phyloP scores from a whole-genome alignment of 1,140 invertebrate species.

The Eurosta solidaginis region DNA sequence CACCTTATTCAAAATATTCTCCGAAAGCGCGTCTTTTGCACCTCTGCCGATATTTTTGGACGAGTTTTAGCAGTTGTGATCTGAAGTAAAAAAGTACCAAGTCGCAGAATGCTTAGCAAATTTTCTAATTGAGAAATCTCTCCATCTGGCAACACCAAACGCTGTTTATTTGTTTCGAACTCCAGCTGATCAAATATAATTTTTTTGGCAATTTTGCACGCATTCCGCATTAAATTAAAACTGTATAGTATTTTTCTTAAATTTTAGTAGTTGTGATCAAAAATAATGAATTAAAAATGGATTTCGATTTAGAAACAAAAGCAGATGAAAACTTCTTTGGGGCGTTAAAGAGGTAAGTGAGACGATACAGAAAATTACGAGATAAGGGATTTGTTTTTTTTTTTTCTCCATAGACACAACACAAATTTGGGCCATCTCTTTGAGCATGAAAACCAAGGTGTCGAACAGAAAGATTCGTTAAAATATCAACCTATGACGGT shows the following conservation, averaged over 20 bases:
- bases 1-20: too few relatives aligned
- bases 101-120: too few relatives aligned
- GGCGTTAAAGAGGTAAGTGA: constrained; percentile 15
- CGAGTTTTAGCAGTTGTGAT: too few relatives aligned
- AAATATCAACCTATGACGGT: constrained; percentile 31
- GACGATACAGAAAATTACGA: neutral
- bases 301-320: constrained; percentile 22
- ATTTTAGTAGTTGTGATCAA: neutral
- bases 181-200: neutral
- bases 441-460: neutral
- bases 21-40: too few relatives aligned
- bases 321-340: constrained; percentile 33
- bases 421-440: constrained; percentile 31
- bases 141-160: neutral
- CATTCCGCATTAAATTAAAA: neutral
- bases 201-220: neutral
- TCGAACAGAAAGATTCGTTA: constrained; percentile 12
- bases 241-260: neutral
- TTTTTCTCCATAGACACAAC: neutral
- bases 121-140: neutral
- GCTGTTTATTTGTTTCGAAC: constrained; percentile 13
- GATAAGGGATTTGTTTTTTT: neutral
- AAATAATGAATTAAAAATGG: constrained; percentile 16
- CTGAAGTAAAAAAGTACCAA: too few relatives aligned
- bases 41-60: too few relatives aligned